A percentile compares a stretch with the other conserved stretches of the same genome.
Conservation (phyloP, 2,113 vertebrate genomes). For the cattle (Bos taurus) region ARS-UCD2.0 NC_037338.1:96209501-96210000, state of each 20-base stretch:
- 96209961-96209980: not conserved
- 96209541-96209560: not conserved
- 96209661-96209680: not conserved
- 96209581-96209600: not conserved
- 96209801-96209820: not conserved
- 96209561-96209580: not conserved
- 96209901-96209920: not conserved
- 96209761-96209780: not conserved
- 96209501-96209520: not conserved
- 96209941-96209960: not conserved
- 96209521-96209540: not conserved
- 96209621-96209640: not conserved
- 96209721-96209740: not conserved
- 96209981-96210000: not conserved
- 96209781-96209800: not conserved
- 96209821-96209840: not conserved
- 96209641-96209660: not conserved
- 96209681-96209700: not conserved
- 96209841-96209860: not conserved
- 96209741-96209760: not conserved
- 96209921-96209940: not conserved
- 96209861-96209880: not conserved
- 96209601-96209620: not conserved
- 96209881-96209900: not conserved
- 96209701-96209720: not conserved